Percentiles rank a stretch among this genome's conserved stretches.
These are phyloP conservation scores for Mormyrus lacerda DNA, from an alignment of 2,113 vertebrate species.

Conservation along the genomic window DNA sequence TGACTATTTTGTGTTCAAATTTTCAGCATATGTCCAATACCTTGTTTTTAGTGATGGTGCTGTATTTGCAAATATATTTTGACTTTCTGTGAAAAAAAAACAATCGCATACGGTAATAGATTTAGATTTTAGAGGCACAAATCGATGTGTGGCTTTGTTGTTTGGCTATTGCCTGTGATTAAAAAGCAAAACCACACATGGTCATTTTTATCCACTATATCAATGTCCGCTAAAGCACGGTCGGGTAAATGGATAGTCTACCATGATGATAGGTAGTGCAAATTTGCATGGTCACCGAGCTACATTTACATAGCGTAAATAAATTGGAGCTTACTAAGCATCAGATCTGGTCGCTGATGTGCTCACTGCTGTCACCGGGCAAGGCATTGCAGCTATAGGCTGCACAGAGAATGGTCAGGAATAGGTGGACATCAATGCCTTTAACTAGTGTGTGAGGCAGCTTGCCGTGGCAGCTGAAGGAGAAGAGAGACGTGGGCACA, in stretches of 20 bases:
- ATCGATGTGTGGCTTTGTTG: background rate
- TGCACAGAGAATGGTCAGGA: background rate
- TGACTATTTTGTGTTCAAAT: background rate
- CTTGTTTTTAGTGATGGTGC: background rate
- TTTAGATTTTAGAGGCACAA: background rate
- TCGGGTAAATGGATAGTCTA: background rate
- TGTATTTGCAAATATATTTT: background rate
- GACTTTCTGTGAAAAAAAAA: background rate
- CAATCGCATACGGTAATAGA: background rate
- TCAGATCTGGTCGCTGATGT: conserved; percentile 3
- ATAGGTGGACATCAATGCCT: background rate
- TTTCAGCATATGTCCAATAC: background rate
- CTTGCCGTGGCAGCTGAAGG: background rate
- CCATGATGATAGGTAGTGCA: background rate
- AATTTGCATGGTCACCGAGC: background rate
- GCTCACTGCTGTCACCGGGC: background rate
- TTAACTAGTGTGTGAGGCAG: background rate
- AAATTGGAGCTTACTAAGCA: conserved; percentile 2
- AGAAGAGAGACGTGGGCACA: background rate
- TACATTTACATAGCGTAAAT: conserved; percentile 23
- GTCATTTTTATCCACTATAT: background rate
- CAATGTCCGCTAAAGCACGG: background rate
- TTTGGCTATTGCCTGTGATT: background rate
- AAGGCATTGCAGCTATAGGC: background rate
- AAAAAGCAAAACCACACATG: background rate